These are phyloP conservation scores for Blastobasis lacticolella DNA, from an alignment of 2,888 invertebrate genomes.

Conservation along the genomic window DNA sequence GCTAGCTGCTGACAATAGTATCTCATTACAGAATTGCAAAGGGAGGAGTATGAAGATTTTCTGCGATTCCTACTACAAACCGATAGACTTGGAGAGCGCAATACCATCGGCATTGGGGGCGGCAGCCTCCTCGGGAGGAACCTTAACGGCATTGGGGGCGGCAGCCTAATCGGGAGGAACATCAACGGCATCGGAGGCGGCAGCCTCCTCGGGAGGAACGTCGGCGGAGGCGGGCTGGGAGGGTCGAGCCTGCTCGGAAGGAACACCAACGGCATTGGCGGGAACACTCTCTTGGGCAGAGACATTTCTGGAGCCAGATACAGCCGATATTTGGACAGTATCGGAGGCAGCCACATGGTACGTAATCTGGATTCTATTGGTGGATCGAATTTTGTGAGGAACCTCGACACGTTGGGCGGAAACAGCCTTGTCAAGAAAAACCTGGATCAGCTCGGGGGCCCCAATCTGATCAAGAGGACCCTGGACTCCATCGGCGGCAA, in stretches of 20 bases:
- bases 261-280: constrained; percentile 27
- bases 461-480: constrained; percentile 54
- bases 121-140: constrained; percentile 25
- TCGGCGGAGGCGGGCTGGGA: no score
- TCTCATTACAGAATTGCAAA: constrained; percentile 48
- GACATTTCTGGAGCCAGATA: constrained; percentile 29
- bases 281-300: constrained; percentile 25
- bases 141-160: constrained; percentile 17
- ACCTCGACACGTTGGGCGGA: constrained; percentile 53
- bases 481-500: constrained; percentile 60
- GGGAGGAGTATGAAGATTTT: constrained; percentile 47
- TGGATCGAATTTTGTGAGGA: constrained; percentile 58
- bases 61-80: constrained; percentile 44
- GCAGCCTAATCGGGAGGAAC: constrained; percentile 13
- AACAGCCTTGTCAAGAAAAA: constrained; percentile 59
- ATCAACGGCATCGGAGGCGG: constrained; percentile 12
- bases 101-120: constrained; percentile 4
- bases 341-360: constrained; percentile 56
- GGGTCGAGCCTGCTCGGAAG: constrained; percentile 29
- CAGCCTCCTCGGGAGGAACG: constrained; percentile 26
- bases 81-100: constrained; percentile 32
- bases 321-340: constrained; percentile 33
- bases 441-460: constrained; percentile 57
- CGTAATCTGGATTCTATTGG: constrained; percentile 56
- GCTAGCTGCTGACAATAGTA: background rate